Conservation (phyloP, 1,140 invertebrate genomes). For the Drosophila virilis region DNA sequence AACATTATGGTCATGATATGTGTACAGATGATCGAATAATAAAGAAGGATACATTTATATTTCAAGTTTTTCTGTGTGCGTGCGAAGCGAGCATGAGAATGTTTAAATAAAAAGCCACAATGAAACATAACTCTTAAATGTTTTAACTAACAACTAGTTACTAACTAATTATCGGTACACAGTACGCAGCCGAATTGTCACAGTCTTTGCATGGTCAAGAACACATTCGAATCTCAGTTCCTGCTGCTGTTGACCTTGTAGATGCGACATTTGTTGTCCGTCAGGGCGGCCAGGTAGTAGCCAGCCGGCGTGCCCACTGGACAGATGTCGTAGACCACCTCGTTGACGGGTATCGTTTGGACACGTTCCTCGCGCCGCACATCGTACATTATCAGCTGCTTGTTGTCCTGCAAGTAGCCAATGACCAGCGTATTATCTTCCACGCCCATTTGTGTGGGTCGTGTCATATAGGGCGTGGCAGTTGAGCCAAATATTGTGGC, state of each 20-base stretch:
- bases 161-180: background rate
- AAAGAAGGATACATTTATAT: constrained; percentile 27
- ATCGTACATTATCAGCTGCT: constrained; percentile 88
- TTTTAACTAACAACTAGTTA: background rate
- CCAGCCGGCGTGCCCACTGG: constrained; percentile 85
- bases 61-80: constrained; percentile 22
- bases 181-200: constrained; percentile 1
- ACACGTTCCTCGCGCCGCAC: constrained; percentile 86
- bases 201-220: constrained; percentile 3
- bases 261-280: constrained; percentile 87
- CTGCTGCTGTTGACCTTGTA: constrained; percentile 85
- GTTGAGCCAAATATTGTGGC: constrained; percentile 87
- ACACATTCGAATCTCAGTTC: background rate
- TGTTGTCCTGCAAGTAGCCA: constrained; percentile 88
- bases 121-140: constrained; percentile 7
- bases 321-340: constrained; percentile 88
- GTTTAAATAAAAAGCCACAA: constrained; percentile 36
- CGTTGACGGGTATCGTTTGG: constrained; percentile 86
- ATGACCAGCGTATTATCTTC: constrained; percentile 87
- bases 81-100: constrained; percentile 22
- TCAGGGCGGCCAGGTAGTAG: constrained; percentile 87
- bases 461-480: constrained; percentile 87
- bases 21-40: constrained; percentile 17
- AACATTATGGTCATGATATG: constrained; percentile 45
- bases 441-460: constrained; percentile 86